Base-by-base conservation (phyloP, 2,797 vertebrate species). In the Muraenolepis orangiensis region DNA sequence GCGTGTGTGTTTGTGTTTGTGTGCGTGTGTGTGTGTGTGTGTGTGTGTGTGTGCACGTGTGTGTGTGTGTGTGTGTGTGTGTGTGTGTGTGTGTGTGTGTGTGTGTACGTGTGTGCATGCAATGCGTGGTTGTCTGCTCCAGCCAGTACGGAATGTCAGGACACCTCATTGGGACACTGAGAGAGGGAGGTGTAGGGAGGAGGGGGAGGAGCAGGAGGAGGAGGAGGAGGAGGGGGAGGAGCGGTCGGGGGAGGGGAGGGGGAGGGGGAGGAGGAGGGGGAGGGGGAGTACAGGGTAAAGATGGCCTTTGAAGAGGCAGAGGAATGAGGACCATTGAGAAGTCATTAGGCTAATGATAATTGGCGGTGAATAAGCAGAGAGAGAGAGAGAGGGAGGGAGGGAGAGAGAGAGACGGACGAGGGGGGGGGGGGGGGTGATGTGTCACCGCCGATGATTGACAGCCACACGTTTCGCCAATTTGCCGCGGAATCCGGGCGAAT, bases 321-420 rank as follows among this genome's bases (percentile, higher is more conserved):
- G 84, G 74, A 86, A 77, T 80, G 76, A 88, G 84, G 82, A 84
- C 88, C 87, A 91, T 92, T 92, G 91, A 92, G 85, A 89, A 90
- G 85, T 89, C 90, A 92, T 93, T 92, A 92, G 89, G 88, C 81
- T 91, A 91, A 93, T 90, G 90, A 91, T 90, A 91, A 92, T 91
- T 90, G 88, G 30, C 73, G 34, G 87, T 87, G 90, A 92, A 91
- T 90, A 92, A 92, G 87, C 90, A 91, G 88, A 88, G 83, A 85
- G 86, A 87, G 81, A 87, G 40, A 86, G 84, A 81, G 81, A 77
- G 82, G 81, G 84, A n/a, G n/a, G n/a, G 88, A 88, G 83, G 84
- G 86, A 87, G 81, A 87, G 40, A 86, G 84, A 81, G 81, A 77
- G 82, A 81, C n/a, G 84, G 79, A 80, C 78, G 79, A 77, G 79